phyloP scores from a whole-genome alignment of 2,888 invertebrate species.

The Amphiduros pacificus region DNA sequence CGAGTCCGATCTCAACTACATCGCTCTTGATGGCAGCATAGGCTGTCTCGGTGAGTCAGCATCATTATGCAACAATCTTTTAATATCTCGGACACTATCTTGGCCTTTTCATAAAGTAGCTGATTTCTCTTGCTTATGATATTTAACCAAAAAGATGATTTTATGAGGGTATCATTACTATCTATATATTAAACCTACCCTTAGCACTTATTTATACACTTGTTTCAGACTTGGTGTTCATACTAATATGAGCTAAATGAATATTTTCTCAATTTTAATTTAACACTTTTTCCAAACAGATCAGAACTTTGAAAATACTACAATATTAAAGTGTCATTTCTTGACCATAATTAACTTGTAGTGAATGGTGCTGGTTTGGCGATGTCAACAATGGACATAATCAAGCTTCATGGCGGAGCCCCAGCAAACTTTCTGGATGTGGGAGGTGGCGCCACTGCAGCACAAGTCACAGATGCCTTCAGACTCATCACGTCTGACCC shows the following conservation, averaged over 20 bases:
- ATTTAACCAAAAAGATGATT: too few relatives aligned
- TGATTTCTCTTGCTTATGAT: too few relatives aligned
- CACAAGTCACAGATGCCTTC: slow-evolving; percentile 90
- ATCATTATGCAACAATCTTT: not conserved
- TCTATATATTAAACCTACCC: too few relatives aligned
- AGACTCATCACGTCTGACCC: slow-evolving; percentile 93
- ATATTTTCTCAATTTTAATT: too few relatives aligned
- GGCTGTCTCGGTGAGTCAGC: slow-evolving; percentile 75
- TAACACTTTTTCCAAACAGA: too few relatives aligned
- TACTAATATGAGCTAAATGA: too few relatives aligned
- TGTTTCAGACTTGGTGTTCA: too few relatives aligned
- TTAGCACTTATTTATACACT: too few relatives aligned
- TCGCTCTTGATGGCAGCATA: slow-evolving; percentile 89
- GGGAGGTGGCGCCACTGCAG: slow-evolving; percentile 90
- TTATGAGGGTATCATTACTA: too few relatives aligned
- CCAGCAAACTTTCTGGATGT: slow-evolving; percentile 97
- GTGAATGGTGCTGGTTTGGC: slow-evolving; percentile 96
- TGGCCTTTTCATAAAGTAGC: too few relatives aligned
- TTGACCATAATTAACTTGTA: slow-evolving; percentile 23
- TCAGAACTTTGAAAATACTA: not conserved
- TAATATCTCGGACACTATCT: not conserved
- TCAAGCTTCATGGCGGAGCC: slow-evolving; percentile 90
- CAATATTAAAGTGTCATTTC: not conserved
- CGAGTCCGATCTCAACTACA: slow-evolving; percentile 88
- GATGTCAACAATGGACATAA: slow-evolving; percentile 99